Evolutionary conservation across 2,797 vertebrate genomes (phyloP).

Genomic region (Neoniphon sammara): DNA sequence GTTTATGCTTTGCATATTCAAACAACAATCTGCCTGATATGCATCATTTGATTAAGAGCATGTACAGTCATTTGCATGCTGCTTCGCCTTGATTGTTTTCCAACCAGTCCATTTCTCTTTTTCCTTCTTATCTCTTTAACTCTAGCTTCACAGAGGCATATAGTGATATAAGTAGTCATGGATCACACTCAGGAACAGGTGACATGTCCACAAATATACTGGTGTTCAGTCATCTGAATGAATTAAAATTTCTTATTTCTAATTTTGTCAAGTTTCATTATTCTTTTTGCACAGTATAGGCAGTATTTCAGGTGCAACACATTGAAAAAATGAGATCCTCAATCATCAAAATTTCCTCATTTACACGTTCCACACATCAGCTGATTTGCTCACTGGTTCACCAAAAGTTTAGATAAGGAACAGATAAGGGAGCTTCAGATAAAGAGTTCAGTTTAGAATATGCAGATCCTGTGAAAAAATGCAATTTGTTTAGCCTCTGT

Average conservation of each 20-base stretch:
- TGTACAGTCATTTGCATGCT: slow-evolving; percentile 14
- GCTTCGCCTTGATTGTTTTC: not conserved
- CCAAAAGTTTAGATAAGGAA: not conserved
- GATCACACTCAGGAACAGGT: not conserved
- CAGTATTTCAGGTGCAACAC: not conserved
- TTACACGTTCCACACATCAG: not conserved
- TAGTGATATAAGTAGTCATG: not conserved
- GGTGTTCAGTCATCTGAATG: not conserved
- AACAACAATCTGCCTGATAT: slow-evolving; percentile 6
- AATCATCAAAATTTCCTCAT: not conserved
- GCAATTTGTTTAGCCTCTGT: not conserved
- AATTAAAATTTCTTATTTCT: not conserved
- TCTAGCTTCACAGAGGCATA: not conserved
- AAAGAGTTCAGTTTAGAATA: not conserved
- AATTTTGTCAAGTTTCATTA: not conserved
- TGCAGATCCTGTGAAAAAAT: slow-evolving; percentile 1
- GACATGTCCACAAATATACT: not conserved
- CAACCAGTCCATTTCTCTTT: not conserved
- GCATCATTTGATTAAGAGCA: slow-evolving; percentile 23
- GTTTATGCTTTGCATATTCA: not conserved
- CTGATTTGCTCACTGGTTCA: not conserved
- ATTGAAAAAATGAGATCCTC: not conserved
- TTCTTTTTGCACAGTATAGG: not conserved
- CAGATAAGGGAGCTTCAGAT: not conserved
- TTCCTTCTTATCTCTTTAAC: not conserved